Evolutionary conservation across 1,140 invertebrate genomes (phyloP), one percentile per base, ranked within the genome.

Genomic region (Megathymus violae): DNA sequence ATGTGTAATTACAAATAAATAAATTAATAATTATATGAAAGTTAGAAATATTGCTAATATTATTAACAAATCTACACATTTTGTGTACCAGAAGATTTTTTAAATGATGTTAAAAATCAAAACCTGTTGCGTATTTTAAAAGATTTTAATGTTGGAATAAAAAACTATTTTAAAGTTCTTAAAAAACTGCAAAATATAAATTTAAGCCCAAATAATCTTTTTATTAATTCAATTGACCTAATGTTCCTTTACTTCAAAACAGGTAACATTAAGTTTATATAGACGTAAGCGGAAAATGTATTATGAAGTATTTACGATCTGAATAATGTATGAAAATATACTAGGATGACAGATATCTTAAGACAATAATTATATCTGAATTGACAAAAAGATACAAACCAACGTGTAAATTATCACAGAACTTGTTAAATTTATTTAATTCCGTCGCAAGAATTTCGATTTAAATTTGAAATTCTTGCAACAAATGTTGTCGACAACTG

Each of bases 401-500:
- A 25, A 50, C 13, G 52, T 44, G 40, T 31, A 44, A 44, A 56
- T 41, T 56, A 44, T 25, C 34, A 36, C 34, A 36, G 2, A 36
- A 36, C 19, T 27, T 11, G 22, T 7, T 9, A 44, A 9, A 16
- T 43, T 40, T 54, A 15, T 25, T 54, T 22, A n/a, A 19, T 22
- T 4, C 40, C 16, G 15, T 11, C 34, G 31, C 31, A 17, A 34
- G n/a, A 58, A 44, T 31, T 31, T 46, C 41, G 11, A 46, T 58
- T 58, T 36, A 36, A 44, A 58, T 58, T 58, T 58, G 11, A 44
- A 41, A 58, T 58, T 44, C 13, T 13, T 14, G 41, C n/a, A 14
- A 64, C n/a, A 76, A 79, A 73, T 79, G 74, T 81, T 79, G 41
- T 31, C 17, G 1, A 50, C 46, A 19, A 3, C 74, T 82, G 75